Percentiles rank a stretch among this genome's conserved stretches.
Conservation (phyloP, 2,797 vertebrate genomes). For the Onychomys leucogaster region DNA sequence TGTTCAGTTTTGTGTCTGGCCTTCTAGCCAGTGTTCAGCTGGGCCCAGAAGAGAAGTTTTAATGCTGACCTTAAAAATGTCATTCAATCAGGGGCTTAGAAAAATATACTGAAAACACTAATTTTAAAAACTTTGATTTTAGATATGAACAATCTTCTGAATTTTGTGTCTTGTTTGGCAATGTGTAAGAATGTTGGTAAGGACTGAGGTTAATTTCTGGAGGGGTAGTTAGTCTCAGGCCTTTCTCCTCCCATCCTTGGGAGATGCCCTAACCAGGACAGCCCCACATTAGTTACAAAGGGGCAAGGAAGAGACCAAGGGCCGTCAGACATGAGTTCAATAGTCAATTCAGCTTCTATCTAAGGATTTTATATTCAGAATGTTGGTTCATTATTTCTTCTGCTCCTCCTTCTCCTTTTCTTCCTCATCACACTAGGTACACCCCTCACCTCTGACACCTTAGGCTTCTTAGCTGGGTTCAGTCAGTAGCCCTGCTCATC, state of each 20-base stretch:
- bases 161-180: slow-evolving; percentile 2
- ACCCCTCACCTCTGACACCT: neutral
- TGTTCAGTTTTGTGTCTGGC: neutral
- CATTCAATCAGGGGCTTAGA: neutral
- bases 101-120: neutral
- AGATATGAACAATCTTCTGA: slow-evolving; percentile 8
- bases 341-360: neutral
- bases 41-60: neutral
- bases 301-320: neutral
- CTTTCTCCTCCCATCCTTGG: neutral
- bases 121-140: neutral
- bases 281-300: neutral
- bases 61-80: neutral
- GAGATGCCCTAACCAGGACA: neutral
- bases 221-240: neutral
- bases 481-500: neutral
- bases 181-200: neutral
- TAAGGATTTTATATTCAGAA: neutral
- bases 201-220: neutral
- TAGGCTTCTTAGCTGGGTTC: neutral
- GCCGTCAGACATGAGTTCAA: neutral
- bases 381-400: neutral
- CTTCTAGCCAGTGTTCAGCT: neutral
- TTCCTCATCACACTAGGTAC: neutral
- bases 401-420: neutral